A percentile compares a stretch with the other conserved stretches of the same genome.
phyloP scores from a whole-genome alignment of 2,888 invertebrate genomes.

The Dryadula phaetusa region DNA sequence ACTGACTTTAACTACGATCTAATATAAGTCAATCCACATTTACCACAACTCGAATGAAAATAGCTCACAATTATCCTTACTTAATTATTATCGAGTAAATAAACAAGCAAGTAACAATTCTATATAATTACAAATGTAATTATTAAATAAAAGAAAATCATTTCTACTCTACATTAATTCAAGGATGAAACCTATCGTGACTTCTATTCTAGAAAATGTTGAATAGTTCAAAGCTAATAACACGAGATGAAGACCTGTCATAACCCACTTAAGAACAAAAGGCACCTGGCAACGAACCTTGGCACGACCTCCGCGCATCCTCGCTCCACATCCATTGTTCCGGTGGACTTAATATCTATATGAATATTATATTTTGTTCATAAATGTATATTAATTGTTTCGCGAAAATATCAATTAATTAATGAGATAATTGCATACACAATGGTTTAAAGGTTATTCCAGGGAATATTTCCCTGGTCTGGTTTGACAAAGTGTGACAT shows the following conservation, averaged over 20 bases:
- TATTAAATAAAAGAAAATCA: constrained; percentile 16
- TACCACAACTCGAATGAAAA: neutral
- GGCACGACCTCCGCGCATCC: constrained; percentile 80
- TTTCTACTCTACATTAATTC: constrained; percentile 26
- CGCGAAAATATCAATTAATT: neutral
- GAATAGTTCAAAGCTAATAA: constrained; percentile 49
- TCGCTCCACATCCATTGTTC: constrained; percentile 73
- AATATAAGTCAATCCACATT: neutral
- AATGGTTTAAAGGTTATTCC: neutral
- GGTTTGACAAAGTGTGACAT: no score
- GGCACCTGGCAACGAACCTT: constrained; percentile 70
- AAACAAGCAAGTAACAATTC: constrained; percentile 2
- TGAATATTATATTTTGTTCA: constrained; percentile 19
- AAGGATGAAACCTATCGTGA: constrained; percentile 40
- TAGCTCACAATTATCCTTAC: neutral
- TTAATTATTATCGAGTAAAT: neutral
- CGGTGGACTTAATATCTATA: constrained; percentile 42
- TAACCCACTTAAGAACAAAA: constrained; percentile 68
- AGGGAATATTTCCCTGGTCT: no score
- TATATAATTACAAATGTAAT: constrained; percentile 1
- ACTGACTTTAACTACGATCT: neutral
- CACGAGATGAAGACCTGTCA: constrained; percentile 48
- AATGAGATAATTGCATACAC: neutral
- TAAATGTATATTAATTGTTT: constrained; percentile 13
- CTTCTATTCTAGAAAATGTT: constrained; percentile 38